Percentiles rank a stretch among this genome's conserved stretches.
Conservation (phyloP, 2,797 vertebrate genomes). For the Tenualosa thibaudeaui region DNA sequence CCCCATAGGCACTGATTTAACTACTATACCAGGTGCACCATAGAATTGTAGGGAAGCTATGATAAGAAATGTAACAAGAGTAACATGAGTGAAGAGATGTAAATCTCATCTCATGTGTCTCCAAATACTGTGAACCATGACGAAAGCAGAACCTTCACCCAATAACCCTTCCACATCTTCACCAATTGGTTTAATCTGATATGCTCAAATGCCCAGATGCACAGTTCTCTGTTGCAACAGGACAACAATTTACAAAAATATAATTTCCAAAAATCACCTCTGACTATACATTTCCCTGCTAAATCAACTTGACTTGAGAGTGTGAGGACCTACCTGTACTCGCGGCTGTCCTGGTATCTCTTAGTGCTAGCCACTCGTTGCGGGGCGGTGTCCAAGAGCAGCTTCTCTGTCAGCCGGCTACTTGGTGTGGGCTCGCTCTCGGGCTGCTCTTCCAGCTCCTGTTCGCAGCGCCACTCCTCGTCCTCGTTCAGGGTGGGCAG, state of each 20-base stretch:
- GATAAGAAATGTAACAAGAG: too few species aligned
- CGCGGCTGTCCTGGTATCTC: conserved; percentile 84
- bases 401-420: conserved; percentile 83
- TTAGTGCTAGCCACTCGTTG: conserved; percentile 75
- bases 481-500: conserved; percentile 90
- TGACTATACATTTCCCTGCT: neutral
- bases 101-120: too few species aligned
- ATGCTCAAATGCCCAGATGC: conserved; percentile 46
- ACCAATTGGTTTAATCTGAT: too few species aligned
- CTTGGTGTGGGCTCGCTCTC: conserved; percentile 74
- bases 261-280: too few species aligned
- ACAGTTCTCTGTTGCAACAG: conserved; percentile 45
- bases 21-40: neutral
- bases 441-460: conserved; percentile 71
- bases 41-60: neutral
- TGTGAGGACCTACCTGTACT: conserved; percentile 84
- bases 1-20: neutral
- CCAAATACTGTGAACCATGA: neutral
- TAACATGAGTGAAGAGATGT: too few species aligned
- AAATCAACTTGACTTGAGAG: neutral
- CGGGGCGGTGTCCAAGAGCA: conserved; percentile 83
- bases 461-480: conserved; percentile 90
- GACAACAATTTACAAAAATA: conserved; percentile 28
- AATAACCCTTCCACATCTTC: neutral
- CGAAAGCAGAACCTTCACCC: neutral